Conservation (phyloP, 2,113 vertebrate species). For the Aramus guarauna region DNA sequence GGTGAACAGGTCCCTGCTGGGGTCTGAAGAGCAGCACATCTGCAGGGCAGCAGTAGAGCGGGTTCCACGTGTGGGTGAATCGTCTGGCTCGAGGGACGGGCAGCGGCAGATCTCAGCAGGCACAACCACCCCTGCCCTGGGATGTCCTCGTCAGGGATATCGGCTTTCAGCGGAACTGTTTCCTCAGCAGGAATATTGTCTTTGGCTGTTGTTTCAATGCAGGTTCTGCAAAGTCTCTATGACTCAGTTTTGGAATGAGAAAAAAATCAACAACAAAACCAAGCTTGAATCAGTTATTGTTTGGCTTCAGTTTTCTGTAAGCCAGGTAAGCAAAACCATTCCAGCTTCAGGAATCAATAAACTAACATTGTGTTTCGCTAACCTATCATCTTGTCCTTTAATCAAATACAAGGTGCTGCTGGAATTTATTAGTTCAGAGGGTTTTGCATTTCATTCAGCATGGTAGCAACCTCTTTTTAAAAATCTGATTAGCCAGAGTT, state of each 20-base stretch:
- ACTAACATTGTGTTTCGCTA: background rate
- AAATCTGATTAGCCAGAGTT: background rate
- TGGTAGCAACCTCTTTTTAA: background rate
- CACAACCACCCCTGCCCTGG: background rate
- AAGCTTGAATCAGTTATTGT: background rate
- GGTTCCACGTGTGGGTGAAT: fast-evolving
- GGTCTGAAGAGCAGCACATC: background rate
- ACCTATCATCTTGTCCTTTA: background rate
- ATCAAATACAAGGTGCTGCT: background rate
- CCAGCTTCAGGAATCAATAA: background rate
- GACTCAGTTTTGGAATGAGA: background rate
- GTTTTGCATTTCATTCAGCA: background rate
- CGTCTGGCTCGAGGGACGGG: fast-evolving
- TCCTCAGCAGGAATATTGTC: background rate
- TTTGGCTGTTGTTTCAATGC: background rate
- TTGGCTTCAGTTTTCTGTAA: background rate
- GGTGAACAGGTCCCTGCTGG: background rate
- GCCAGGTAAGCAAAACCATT: background rate
- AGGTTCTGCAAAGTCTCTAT: background rate
- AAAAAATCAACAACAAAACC: background rate
- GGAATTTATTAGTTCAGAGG: background rate
- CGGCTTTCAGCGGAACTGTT: background rate
- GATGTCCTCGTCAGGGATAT: background rate
- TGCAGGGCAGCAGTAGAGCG: background rate
- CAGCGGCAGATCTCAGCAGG: background rate